Percentiles rank a stretch among this genome's conserved stretches.
Conservation (phyloP, 1,140 invertebrate species). For the Sinella curviseta region DNA sequence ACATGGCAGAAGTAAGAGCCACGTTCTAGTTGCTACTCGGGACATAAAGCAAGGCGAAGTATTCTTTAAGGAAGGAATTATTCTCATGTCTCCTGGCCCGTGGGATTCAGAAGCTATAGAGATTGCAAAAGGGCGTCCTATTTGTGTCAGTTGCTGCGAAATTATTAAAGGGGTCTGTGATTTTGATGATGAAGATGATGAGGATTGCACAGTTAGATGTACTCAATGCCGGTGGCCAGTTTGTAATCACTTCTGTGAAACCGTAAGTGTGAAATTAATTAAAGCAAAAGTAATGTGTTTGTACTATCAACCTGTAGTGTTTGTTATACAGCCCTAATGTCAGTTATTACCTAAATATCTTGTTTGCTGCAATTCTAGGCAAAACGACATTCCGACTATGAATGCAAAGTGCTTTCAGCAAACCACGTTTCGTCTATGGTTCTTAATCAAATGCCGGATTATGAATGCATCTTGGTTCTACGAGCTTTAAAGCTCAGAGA, state of each 20-base stretch:
- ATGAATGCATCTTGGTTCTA: slow-evolving; percentile 66
- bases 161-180: neutral
- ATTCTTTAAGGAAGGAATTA: slow-evolving; percentile 66
- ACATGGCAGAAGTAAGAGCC: slow-evolving; percentile 57
- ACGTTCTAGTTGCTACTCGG: slow-evolving; percentile 71
- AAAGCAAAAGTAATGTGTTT: neutral
- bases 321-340: no score
- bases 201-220: slow-evolving; percentile 39
- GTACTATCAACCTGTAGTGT: no score
- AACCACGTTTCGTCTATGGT: slow-evolving; percentile 22
- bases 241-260: slow-evolving; percentile 46
- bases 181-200: neutral
- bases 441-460: slow-evolving; percentile 46
- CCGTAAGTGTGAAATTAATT: slow-evolving; percentile 22
- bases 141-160: slow-evolving; percentile 17
- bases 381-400: slow-evolving; percentile 40
- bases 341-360: neutral
- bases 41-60: slow-evolving; percentile 74
- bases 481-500: slow-evolving; percentile 66
- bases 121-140: neutral
- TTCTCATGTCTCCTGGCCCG: slow-evolving; percentile 67
- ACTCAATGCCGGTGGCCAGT: slow-evolving; percentile 52
- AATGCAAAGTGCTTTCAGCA: slow-evolving; percentile 48
- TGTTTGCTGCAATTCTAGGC: no score
- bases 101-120: slow-evolving; percentile 56